These are phyloP conservation scores for Cosmia pyralina DNA, from an alignment of 2,888 invertebrate species.

Conservation along the genomic window DNA sequence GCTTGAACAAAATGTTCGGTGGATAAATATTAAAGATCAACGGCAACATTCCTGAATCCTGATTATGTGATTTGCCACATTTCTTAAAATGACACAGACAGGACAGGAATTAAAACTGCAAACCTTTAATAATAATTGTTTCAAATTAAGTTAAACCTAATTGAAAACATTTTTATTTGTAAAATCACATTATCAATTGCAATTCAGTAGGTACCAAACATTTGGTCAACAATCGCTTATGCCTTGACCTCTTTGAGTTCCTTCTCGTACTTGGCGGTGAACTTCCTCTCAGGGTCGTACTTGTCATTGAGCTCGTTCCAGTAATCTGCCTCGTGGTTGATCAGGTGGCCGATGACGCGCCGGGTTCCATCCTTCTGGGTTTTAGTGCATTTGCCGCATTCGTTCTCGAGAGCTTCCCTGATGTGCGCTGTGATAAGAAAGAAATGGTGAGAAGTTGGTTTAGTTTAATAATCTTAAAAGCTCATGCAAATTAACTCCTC, in stretches of 20 bases:
- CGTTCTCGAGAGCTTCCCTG: constrained; percentile 74
- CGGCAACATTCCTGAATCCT: background rate
- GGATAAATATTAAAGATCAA: too few species aligned
- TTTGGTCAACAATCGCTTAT: constrained; percentile 27
- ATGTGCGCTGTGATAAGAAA: constrained; percentile 72
- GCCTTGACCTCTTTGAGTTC: constrained; percentile 71
- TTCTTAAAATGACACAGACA: background rate
- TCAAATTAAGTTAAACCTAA: background rate
- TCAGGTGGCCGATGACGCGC: constrained; percentile 73
- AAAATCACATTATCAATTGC: constrained; percentile 16
- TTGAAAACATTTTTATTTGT: constrained; percentile 19
- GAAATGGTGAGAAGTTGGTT: background rate
- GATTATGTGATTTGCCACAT: background rate
- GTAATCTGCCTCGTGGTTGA: constrained; percentile 75
- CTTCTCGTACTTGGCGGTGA: constrained; percentile 76
- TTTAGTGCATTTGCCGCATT: constrained; percentile 74
- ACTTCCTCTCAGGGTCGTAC: constrained; percentile 80
- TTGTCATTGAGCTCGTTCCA: constrained; percentile 80
- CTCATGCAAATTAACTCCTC: background rate
- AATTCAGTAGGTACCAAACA: background rate
- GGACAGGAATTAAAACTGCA: constrained; percentile 15
- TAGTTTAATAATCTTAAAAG: background rate
- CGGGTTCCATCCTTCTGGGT: constrained; percentile 71
- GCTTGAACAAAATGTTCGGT: background rate
- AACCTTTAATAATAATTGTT: background rate